phyloP scores from a whole-genome alignment of 2,888 invertebrate genomes.

The Harpalus rubripes region DNA sequence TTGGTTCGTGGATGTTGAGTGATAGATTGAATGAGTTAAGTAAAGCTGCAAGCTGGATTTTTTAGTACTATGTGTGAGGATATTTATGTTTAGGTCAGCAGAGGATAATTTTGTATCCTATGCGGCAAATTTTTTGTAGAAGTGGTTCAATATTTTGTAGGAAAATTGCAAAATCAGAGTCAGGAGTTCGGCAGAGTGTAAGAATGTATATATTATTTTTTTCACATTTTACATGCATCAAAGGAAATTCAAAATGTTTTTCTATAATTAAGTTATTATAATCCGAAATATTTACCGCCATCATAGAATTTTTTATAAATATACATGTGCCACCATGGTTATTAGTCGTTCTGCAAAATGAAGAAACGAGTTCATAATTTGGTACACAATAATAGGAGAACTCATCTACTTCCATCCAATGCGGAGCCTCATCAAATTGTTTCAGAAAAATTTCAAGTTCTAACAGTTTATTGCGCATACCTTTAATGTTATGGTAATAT shows the following conservation, averaged over 20 bases:
- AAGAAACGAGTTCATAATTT: background rate
- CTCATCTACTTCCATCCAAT: background rate
- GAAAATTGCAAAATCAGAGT: background rate
- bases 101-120: background rate
- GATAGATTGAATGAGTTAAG: background rate
- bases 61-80: background rate
- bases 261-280: background rate
- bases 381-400: background rate
- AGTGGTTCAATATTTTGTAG: background rate
- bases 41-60: background rate
- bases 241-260: slow-evolving; percentile 8
- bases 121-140: background rate
- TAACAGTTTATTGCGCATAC: background rate
- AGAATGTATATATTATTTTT: background rate
- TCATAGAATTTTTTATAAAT: background rate
- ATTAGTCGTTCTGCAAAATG: background rate
- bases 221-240: background rate
- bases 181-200: background rate
- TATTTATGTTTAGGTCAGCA: background rate
- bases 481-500: background rate
- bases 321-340: background rate
- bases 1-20: background rate
- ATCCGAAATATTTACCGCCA: background rate
- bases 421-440: background rate
- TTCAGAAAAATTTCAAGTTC: background rate